Evolutionary conservation across 2,888 invertebrate species (phyloP), one percentile per base, ranked within the genome.

Genomic region (Girardia tigrina): DNA sequence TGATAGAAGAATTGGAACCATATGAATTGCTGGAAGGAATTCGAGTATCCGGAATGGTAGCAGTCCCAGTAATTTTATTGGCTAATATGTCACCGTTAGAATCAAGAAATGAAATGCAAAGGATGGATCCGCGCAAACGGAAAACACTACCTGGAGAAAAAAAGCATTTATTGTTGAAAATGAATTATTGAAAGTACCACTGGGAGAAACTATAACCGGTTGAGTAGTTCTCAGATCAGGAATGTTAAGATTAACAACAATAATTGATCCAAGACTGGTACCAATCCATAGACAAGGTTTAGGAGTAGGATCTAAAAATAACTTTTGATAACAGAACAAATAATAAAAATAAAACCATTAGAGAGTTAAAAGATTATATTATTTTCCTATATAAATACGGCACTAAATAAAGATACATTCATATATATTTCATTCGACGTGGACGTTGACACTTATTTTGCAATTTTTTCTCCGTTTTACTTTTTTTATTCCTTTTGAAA

Each of bases 271-370:
- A 81, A 92, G 88, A 85, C 92, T 93, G 80, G 95, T 97, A 81
- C 98, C 97, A 81, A 97, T 90, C 97, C 97, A 98, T 79, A 98
- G 87, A 80, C 94, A 94, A 79, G 97, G 94, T 82, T 90, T 87
- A 80, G 89, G 88, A 84, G 89, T 88, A 80, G 90, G 89, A 86
- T 94, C 94, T 94, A 84, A n/a, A 80, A 79, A 26, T 1, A 70
- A n/a, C n/a, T n/a, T n/a, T n/a, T n/a, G n/a, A n/a, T n/a, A n/a
- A n/a, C n/a, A n/a, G n/a, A 20, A 20, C 6, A n/a, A 26, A 4
- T 72, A 2, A 0, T 70, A 1, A 12, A 12, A n/a, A 2, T 72
- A 2, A 26, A 20, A 16, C 29, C 27, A n/a, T n/a, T n/a, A n/a
- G n/a, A n/a, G n/a, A n/a, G n/a, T n/a, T n/a, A n/a, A n/a, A n/a